Evolutionary conservation across 2,888 invertebrate species (phyloP), one percentile per base, ranked within the genome.

Genomic region (Eristalis tenax): DNA sequence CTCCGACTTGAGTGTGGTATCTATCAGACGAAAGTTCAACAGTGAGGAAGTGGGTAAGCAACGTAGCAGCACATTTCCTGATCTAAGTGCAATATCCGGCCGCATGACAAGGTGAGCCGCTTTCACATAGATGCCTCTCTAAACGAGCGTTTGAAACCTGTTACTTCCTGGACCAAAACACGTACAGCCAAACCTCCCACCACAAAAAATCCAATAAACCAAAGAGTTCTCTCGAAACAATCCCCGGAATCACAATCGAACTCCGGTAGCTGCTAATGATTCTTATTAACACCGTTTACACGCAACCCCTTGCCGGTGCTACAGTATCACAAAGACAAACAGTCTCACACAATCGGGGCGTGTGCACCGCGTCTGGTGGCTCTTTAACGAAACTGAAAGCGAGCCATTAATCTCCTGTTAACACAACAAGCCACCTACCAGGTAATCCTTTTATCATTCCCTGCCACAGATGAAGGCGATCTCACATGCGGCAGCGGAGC

Each of bases 371-470:
- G 32, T 71, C 68, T 76, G 68, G 66, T 76, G 22, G 50, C 63
- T 61, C 76, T 87, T 83, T 59, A 87, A 76, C 75, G 79, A 83
- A 83, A 83, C 71, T 83, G 86, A 87, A 87, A 83, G 83, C 74
- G 68, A 13, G 71, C 80, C 83, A 87, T 87, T 87, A 87, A 87
- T 87, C 87, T 87, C 79, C 76, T 80, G 87, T 87, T 80, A 83
- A 87, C 83, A 87, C 73, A 83, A 87, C 83, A 87, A 87, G 76
- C 87, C 83, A 87, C 87, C 87, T 87, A 87, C 79, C 80, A 83
- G 87, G 87, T 76, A 87, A 87, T 83, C 83, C 87, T 87, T 87
- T 87, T 87, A 87, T 80, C 82, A 83, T 75, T 50, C 56, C 70
- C 68, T 68, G 50, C 69, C 71, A 81, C 63, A 10, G 32, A 65